Conservation (phyloP, 2,888 invertebrate species). For the Melanargia galathea region DNA sequence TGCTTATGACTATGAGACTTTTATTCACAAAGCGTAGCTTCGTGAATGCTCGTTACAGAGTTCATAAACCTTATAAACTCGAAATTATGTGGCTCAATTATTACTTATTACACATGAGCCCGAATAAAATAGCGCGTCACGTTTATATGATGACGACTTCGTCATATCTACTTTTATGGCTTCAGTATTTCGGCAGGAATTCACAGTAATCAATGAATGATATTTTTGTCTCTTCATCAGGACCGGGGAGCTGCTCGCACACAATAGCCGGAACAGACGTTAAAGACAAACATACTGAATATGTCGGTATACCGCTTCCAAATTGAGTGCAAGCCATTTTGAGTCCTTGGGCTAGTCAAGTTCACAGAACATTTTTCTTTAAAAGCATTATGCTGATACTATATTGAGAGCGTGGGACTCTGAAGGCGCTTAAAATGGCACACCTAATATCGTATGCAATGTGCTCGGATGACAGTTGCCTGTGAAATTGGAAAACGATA, state of each 20-base stretch:
- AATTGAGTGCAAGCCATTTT: slow-evolving; percentile 21
- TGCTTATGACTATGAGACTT: not conserved
- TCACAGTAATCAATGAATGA: slow-evolving; percentile 36
- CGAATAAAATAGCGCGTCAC: slow-evolving; percentile 7
- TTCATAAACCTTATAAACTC: slow-evolving; percentile 7
- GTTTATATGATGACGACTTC: slow-evolving; percentile 8
- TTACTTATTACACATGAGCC: not conserved
- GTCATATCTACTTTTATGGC: slow-evolving; percentile 14
- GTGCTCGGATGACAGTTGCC: slow-evolving; percentile 36
- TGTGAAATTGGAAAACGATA: slow-evolving; percentile 35
- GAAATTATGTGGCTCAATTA: slow-evolving; percentile 13
- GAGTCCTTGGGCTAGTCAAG: not conserved
- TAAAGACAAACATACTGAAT: slow-evolving; percentile 24
- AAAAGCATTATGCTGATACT: slow-evolving; percentile 8
- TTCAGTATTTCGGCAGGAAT: slow-evolving; percentile 29
- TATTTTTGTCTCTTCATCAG: slow-evolving; percentile 30
- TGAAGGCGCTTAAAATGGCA: slow-evolving; percentile 28
- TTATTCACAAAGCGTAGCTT: not conserved
- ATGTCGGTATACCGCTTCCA: slow-evolving; percentile 11
- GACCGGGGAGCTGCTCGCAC: slow-evolving; percentile 26
- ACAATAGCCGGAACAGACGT: slow-evolving; percentile 39
- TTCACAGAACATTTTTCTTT: slow-evolving; percentile 21
- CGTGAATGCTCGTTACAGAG: not conserved
- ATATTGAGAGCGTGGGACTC: slow-evolving; percentile 20
- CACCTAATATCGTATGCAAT: slow-evolving; percentile 36